Conservation (phyloP, 2,888 invertebrate species). For the Incurvaria masculella region DNA sequence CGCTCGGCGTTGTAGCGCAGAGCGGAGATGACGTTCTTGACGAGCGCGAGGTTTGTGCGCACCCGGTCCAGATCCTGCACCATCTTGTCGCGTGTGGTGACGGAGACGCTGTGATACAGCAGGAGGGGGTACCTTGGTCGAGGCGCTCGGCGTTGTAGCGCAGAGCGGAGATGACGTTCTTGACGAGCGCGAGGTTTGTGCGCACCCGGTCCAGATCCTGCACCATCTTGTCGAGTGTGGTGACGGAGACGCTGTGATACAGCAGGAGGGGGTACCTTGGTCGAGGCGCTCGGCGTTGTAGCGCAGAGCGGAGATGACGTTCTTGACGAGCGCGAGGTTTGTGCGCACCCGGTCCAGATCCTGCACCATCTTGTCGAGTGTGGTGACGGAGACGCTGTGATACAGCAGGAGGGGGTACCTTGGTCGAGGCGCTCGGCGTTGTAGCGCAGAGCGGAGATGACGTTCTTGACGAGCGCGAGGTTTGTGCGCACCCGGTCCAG, state of each 20-base stretch:
- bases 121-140: conserved; percentile 59
- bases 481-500: conserved; percentile 63
- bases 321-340: conserved; percentile 63
- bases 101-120: conserved; percentile 56
- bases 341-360: conserved; percentile 63
- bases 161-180: conserved; percentile 61
- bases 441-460: conserved; percentile 63
- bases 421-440: conserved; percentile 71
- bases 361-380: conserved; percentile 69
- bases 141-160: conserved; percentile 68
- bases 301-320: conserved; percentile 63
- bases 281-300: conserved; percentile 69
- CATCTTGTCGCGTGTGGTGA: conserved; percentile 71
- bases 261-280: conserved; percentile 51
- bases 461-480: conserved; percentile 60
- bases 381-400: conserved; percentile 69
- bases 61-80: conserved; percentile 67
- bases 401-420: conserved; percentile 44
- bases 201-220: conserved; percentile 64
- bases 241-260: conserved; percentile 66
- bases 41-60: conserved; percentile 57
- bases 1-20: conserved; percentile 67
- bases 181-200: conserved; percentile 61
- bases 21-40: conserved; percentile 63
- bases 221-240: conserved; percentile 71